A percentile compares a stretch with the other conserved stretches of the same genome.
Evolutionary conservation across 2,797 vertebrate genomes (phyloP).

Genomic region (Galaxias olidus): DNA sequence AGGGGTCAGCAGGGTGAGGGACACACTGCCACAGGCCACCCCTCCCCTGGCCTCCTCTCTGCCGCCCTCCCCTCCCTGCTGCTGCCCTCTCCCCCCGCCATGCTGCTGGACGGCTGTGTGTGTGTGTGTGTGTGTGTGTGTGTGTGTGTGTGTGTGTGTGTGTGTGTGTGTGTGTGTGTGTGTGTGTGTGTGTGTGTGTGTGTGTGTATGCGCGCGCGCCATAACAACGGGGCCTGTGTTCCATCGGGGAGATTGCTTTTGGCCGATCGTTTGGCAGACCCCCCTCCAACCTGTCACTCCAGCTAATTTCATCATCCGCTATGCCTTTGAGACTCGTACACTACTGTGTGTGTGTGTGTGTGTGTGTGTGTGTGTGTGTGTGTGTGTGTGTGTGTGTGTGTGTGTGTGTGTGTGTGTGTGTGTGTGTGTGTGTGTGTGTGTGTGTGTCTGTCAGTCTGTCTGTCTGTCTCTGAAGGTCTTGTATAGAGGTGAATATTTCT

Average conservation of each 20-base stretch:
- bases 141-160: constrained; percentile 6
- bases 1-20: too few species aligned
- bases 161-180: constrained; percentile 9
- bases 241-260: constrained; percentile 58
- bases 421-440: not conserved
- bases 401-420: not conserved
- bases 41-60: not conserved
- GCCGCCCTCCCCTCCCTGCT: not conserved
- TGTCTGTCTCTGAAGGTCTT: constrained; percentile 2
- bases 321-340: constrained; percentile 27
- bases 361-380: constrained; percentile 9
- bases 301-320: constrained; percentile 63
- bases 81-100: not conserved
- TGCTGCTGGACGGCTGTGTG: too few species aligned
- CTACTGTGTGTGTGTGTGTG: constrained; percentile 1
- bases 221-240: constrained; percentile 52
- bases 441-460: not conserved
- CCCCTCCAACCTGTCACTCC: constrained; percentile 46
- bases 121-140: constrained; percentile 6
- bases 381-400: not conserved
- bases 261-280: constrained; percentile 35
- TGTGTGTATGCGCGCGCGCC: too few species aligned
- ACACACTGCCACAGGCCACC: not conserved
- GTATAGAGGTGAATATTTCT: constrained; percentile 26
- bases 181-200: not conserved